Conservation (phyloP, 2,888 invertebrate species). For the Hyles lineata region DNA sequence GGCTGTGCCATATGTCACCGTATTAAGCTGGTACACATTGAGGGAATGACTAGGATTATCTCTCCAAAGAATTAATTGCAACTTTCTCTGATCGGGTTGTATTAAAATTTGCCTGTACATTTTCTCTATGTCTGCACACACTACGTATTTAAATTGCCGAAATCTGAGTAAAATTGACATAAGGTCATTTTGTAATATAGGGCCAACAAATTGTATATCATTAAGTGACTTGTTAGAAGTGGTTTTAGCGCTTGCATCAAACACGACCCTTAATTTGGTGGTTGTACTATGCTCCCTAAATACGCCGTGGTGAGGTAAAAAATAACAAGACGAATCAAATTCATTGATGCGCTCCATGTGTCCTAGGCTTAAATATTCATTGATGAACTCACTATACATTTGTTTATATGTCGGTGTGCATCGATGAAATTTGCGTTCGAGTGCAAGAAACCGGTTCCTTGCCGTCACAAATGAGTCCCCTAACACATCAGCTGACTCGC, state of each 20-base stretch:
- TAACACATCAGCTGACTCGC: too few relatives aligned
- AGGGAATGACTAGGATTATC: not conserved
- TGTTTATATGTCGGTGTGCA: too few relatives aligned
- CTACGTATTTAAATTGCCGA: slow-evolving; percentile 30
- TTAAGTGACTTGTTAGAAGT: slow-evolving; percentile 27
- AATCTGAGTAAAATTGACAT: slow-evolving; percentile 31
- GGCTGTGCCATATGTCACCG: too few relatives aligned
- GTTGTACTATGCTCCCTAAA: not conserved
- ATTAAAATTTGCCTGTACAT: not conserved
- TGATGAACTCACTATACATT: not conserved
- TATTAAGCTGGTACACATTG: too few relatives aligned
- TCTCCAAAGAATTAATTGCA: slow-evolving; percentile 21
- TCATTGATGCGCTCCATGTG: not conserved
- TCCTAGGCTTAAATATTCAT: not conserved
- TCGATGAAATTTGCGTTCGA: too few relatives aligned
- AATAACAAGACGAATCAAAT: not conserved
- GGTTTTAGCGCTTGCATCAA: slow-evolving; percentile 3
- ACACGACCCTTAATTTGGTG: not conserved
- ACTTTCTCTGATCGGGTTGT: not conserved
- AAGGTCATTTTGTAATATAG: slow-evolving; percentile 30
- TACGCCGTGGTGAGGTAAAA: not conserved
- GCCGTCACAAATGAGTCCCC: too few relatives aligned
- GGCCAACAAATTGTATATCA: slow-evolving; percentile 31
- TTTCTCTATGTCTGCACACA: slow-evolving; percentile 24
- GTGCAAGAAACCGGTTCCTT: too few relatives aligned